A percentile compares a stretch with the other conserved stretches of the same genome.
phyloP scores from a whole-genome alignment of 2,113 vertebrate genomes.

The Scomber scombrus region DNA sequence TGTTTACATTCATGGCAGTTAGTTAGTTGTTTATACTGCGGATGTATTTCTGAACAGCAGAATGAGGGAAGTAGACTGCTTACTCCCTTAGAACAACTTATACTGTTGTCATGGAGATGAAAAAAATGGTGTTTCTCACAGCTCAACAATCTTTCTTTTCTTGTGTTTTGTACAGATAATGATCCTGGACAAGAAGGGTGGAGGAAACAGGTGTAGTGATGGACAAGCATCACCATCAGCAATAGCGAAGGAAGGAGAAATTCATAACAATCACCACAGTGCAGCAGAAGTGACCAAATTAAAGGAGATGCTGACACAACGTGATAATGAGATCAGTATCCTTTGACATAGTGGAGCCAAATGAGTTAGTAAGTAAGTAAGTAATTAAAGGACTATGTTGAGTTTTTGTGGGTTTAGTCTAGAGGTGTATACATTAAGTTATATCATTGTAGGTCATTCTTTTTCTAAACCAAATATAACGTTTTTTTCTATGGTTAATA shows the following conservation, averaged over 20 bases:
- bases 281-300: slow-evolving; percentile 83
- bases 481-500: neutral
- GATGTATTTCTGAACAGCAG: neutral
- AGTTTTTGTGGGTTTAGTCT: neutral
- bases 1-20: slow-evolving; percentile 11
- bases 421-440: neutral
- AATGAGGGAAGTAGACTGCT: neutral
- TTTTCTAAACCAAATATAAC: neutral
- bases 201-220: slow-evolving; percentile 29
- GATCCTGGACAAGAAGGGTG: slow-evolving; percentile 70
- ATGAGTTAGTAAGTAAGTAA: neutral
- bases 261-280: slow-evolving; percentile 17
- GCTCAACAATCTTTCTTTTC: neutral
- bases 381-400: neutral
- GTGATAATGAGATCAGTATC: slow-evolving; percentile 98
- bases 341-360: slow-evolving; percentile 76
- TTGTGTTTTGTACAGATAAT: slow-evolving; percentile 78
- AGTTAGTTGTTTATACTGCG: slow-evolving; percentile 16
- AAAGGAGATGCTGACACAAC: slow-evolving; percentile 88
- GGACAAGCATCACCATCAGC: slow-evolving; percentile 18
- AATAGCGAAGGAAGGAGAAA: slow-evolving; percentile 21
- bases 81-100: neutral
- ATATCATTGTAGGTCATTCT: neutral
- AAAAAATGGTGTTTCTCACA: too few relatives aligned
- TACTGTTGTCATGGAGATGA: neutral